phyloP scores from a whole-genome alignment of 1,140 invertebrate genomes.

The Drosophila bocqueti region DNA sequence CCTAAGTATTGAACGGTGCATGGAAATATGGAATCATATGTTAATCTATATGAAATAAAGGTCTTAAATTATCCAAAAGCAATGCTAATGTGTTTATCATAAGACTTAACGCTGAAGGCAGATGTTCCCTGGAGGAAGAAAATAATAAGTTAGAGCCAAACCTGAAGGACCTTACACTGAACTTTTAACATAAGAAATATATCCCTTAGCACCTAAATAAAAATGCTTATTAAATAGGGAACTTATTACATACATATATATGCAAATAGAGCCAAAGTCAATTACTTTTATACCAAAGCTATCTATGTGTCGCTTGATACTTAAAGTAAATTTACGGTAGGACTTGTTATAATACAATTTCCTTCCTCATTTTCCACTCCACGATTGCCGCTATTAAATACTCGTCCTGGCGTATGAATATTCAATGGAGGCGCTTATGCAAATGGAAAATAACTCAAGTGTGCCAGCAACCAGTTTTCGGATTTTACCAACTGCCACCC shows the following conservation, averaged over 20 bases:
- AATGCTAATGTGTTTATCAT: not conserved
- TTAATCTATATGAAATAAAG: constrained; percentile 1
- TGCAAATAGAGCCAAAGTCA: not conserved
- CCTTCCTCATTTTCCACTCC: constrained; percentile 1
- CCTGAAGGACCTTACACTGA: not conserved
- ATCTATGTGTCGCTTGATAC: not conserved
- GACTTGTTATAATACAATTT: constrained; percentile 4
- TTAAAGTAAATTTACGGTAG: not conserved
- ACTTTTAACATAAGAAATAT: not conserved
- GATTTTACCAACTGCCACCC: constrained; percentile 8
- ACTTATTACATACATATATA: not conserved
- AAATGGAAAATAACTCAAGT: constrained; percentile 31
- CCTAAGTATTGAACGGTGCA: no score
- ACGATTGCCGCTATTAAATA: constrained; percentile 27
- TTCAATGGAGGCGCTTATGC: constrained; percentile 38
- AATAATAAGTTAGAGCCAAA: no score
- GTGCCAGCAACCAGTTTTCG: constrained; percentile 32
- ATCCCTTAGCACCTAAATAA: not conserved
- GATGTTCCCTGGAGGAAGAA: not conserved
- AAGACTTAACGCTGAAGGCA: not conserved
- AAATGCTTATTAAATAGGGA: not conserved
- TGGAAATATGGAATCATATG: not conserved
- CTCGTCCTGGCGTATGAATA: constrained; percentile 29
- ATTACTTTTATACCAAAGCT: not conserved
- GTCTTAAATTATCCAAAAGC: not conserved